Conservation (phyloP, 2,113 vertebrate species). For the Platysternon megacephalum region DNA sequence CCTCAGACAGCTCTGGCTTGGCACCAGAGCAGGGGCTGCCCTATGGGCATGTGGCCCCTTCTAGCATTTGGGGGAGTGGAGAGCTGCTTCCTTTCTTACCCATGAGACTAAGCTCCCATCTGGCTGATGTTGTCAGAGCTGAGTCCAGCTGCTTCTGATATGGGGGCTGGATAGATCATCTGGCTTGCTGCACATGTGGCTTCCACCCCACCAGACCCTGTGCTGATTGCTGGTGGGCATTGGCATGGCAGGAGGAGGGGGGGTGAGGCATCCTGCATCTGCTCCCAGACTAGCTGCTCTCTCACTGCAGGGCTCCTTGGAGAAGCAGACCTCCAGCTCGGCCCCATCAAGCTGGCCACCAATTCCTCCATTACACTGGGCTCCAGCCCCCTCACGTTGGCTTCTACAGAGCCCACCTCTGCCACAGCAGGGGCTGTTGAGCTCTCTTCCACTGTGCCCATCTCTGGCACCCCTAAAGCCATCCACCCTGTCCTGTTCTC, state of each 20-base stretch:
- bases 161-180: accelerated
- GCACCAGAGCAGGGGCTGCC: background rate
- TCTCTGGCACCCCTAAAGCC: background rate
- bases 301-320: background rate
- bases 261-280: background rate
- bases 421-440: background rate
- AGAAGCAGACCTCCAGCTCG: accelerated
- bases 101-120: background rate
- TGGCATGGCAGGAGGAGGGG: background rate
- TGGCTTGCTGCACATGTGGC: background rate
- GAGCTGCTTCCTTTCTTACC: too few relatives aligned
- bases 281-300: too few relatives aligned
- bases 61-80: background rate
- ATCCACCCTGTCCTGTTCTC: accelerated
- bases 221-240: background rate
- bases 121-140: background rate
- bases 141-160: accelerated
- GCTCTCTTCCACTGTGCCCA: background rate
- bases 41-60: too few relatives aligned
- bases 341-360: background rate
- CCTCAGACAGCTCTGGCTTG: background rate
- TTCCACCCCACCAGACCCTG: background rate
- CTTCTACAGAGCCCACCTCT: background rate
- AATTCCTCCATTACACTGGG: background rate
- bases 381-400: background rate